Percentiles rank a stretch among this genome's conserved stretches.
Evolutionary conservation across 2,113 vertebrate genomes (phyloP).

Genomic region (Heterochromis multidens): DNA sequence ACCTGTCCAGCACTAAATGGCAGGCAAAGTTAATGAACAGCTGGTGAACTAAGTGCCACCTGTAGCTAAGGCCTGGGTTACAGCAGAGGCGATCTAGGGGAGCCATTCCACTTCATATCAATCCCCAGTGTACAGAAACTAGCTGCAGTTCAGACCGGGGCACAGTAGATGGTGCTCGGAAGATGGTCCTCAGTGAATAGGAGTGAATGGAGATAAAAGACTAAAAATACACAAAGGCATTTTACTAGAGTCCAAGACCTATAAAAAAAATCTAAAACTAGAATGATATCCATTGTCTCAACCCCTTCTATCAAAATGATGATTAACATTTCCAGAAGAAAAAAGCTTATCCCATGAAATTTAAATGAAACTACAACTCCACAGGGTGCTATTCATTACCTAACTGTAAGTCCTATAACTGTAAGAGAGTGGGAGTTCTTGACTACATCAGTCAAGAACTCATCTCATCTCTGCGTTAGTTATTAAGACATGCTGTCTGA

Average conservation of each 20-base stretch:
- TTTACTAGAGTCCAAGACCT: too few relatives aligned
- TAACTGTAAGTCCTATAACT: background rate
- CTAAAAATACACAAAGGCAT: background rate
- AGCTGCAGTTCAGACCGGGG: background rate
- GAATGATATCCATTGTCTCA: background rate
- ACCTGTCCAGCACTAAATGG: background rate
- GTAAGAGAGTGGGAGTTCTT: background rate
- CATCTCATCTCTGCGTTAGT: background rate
- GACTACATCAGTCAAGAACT: background rate
- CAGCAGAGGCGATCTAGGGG: too few relatives aligned
- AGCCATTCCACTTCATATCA: background rate
- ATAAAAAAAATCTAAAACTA: background rate
- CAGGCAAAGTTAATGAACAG: background rate
- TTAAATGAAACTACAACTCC: too few relatives aligned
- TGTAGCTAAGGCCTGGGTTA: too few relatives aligned
- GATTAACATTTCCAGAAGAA: background rate
- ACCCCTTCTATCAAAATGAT: background rate
- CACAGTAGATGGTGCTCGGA: background rate
- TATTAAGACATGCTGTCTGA: background rate
- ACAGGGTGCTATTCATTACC: too few relatives aligned
- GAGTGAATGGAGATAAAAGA: background rate
- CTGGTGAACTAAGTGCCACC: background rate
- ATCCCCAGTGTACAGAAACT: background rate
- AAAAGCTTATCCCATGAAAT: background rate
- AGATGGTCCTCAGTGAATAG: background rate